Evolutionary conservation across 2,888 invertebrate species (phyloP).

Genomic region (Ceraclea dissimilis): DNA sequence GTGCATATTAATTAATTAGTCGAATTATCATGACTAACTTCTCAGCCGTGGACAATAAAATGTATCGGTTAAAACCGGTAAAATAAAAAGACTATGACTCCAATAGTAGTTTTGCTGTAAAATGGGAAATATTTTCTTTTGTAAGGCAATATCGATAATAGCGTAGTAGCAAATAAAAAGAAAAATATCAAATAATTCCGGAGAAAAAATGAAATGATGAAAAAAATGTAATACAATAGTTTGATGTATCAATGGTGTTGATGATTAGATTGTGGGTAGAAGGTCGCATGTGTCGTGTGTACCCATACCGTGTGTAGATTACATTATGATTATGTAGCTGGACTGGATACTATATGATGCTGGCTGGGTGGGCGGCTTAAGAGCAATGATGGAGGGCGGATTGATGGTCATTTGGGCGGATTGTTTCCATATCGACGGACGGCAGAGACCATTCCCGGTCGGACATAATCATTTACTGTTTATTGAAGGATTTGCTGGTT

Average conservation of each 20-base stretch:
- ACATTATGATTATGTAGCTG: not conserved
- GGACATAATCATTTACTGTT: slow-evolving; percentile 26
- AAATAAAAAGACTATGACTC: too few relatives aligned
- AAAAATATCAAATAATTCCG: not conserved
- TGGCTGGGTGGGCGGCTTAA: slow-evolving; percentile 22
- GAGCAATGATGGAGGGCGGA: slow-evolving; percentile 26
- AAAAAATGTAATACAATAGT: slow-evolving; percentile 1
- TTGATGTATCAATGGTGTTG: not conserved
- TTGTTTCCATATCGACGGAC: slow-evolving; percentile 26
- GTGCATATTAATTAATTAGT: too few relatives aligned
- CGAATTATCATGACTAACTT: too few relatives aligned
- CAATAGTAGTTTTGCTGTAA: too few relatives aligned
- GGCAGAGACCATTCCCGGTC: slow-evolving; percentile 23
- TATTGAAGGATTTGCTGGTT: slow-evolving; percentile 26
- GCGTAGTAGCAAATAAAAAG: not conserved
- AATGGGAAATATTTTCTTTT: not conserved
- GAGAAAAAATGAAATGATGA: not conserved
- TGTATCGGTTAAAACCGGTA: too few relatives aligned
- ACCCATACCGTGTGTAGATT: not conserved
- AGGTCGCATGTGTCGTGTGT: not conserved
- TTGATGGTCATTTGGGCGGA: slow-evolving; percentile 26
- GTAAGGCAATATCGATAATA: not conserved
- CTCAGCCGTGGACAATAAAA: too few relatives aligned
- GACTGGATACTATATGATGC: slow-evolving; percentile 3
- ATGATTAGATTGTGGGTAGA: slow-evolving; percentile 13